phyloP scores from a whole-genome alignment of 2,888 invertebrate genomes.

The Ectobius pallidus region DNA sequence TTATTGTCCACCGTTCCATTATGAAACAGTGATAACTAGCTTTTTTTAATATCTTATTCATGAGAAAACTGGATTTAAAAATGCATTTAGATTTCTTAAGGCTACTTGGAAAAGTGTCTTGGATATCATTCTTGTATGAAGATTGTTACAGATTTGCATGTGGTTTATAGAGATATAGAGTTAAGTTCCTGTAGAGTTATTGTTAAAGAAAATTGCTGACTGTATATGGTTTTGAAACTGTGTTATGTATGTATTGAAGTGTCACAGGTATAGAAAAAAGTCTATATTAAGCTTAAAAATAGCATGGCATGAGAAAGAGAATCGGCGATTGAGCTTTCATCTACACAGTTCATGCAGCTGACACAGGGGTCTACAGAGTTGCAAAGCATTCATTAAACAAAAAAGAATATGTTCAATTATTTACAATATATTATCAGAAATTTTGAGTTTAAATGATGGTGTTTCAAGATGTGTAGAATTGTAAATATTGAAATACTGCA shows the following conservation, averaged over 20 bases:
- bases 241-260: background rate
- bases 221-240: background rate
- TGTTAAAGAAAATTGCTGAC: background rate
- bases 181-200: constrained; percentile 7
- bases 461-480: no score
- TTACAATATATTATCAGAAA: no score
- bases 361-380: no score
- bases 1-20: constrained; percentile 45
- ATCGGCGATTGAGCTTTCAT: background rate
- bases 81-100: constrained; percentile 35
- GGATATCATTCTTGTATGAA: background rate
- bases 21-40: constrained; percentile 37
- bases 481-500: no score
- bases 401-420: no score
- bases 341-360: background rate
- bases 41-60: constrained; percentile 23
- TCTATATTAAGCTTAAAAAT: background rate
- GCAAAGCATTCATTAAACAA: no score
- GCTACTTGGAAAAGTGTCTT: constrained; percentile 37
- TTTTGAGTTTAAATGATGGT: no score
- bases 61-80: constrained; percentile 35
- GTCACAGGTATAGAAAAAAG: background rate
- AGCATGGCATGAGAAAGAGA: background rate
- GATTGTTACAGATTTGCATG: background rate
- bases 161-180: background rate